Base-by-base conservation (phyloP, 2,888 invertebrate species). In the Gerris lacustris region DNA sequence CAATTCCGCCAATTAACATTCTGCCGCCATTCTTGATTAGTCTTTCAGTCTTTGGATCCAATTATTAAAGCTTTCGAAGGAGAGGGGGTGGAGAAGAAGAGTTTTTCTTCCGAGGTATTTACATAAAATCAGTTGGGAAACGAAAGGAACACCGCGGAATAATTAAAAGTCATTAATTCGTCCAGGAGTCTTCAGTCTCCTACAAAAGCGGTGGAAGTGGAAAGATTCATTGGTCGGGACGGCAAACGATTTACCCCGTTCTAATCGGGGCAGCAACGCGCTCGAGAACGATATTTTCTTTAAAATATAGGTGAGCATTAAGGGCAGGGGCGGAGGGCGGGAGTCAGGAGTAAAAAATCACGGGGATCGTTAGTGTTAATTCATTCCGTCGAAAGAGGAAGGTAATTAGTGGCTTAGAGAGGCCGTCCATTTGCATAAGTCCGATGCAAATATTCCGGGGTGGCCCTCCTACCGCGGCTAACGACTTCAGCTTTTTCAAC, bases 241-340 rank as follows among this genome's bases (percentile, higher is more conserved):
- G 55, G 55, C 15, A 55, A 31, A 55, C 55, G 55, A 55, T 55
- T 55, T 55, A 55, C 55, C 55, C 55, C 55, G 55, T 55, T 55
- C 15, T 55, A 55, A 55, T 55, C 55, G 55, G 11, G 9, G 9
- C 9, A 15, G 15, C 9, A 11, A 11, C 15, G 9, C 64, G 15
- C 18, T 2, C 64, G 7, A n/a, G 7, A 7, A 11, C 17, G 64
- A 31, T 18, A 18, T 18, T 64, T 64, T n/a, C 64, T 64, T 64
- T 64, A 64, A 64, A 64, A 64, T 64, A 64, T 64, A 64, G 64
- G 64, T 64, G 64, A 64, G 64, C 64, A 64, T 64, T 64, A 64
- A 55, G 55, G 15, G 15, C 55, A 55, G 55, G 5, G 55, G 55
- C 15, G 9, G 17, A 18, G 17, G 18, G 64, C 17, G 64, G 17